These are phyloP conservation scores for Chrosomus eos DNA, from an alignment of 2,797 vertebrate species.

Conservation along the genomic window DNA sequence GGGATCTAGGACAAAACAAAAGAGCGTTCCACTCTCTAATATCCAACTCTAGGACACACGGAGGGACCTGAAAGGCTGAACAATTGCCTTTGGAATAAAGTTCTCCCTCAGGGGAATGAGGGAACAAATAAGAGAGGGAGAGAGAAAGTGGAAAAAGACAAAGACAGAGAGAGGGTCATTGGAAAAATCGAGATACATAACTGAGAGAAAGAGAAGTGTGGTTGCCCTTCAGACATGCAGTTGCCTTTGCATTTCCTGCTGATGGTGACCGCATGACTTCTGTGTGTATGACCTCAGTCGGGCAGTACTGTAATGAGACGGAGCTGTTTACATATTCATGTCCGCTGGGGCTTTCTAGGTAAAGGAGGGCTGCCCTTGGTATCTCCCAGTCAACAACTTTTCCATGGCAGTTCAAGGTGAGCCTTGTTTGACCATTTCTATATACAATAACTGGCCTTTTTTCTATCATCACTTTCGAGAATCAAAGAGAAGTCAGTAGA, in stretches of 20 bases:
- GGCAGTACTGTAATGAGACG: neutral
- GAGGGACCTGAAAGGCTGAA: conserved; percentile 58
- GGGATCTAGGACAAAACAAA: conserved; percentile 32
- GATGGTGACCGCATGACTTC: conserved; percentile 44
- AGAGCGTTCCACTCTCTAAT: conserved; percentile 27
- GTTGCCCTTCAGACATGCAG: conserved; percentile 56
- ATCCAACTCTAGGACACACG: conserved; percentile 45
- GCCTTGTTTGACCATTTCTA: conserved; percentile 29
- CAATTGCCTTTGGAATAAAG: conserved; percentile 66
- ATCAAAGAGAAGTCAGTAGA: neutral
- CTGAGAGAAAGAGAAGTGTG: conserved; percentile 20
- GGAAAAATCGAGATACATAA: conserved; percentile 26
- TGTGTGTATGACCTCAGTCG: conserved; percentile 52
- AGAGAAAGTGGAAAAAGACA: conserved; percentile 1
- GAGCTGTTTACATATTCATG: conserved; percentile 74
- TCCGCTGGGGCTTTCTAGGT: conserved; percentile 56
- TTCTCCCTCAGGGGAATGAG: conserved; percentile 60
- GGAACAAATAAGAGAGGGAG: conserved; percentile 12
- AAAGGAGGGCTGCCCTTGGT: conserved; percentile 59
- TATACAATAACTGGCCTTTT: neutral
- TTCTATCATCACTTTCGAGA: neutral
- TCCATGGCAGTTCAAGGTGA: conserved; percentile 57
- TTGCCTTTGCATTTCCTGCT: conserved; percentile 64
- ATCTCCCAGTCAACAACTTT: conserved; percentile 62
- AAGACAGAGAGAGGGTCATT: conserved; percentile 25